Conservation (phyloP, 2,113 vertebrate genomes). For the Sander lucioperca region DNA sequence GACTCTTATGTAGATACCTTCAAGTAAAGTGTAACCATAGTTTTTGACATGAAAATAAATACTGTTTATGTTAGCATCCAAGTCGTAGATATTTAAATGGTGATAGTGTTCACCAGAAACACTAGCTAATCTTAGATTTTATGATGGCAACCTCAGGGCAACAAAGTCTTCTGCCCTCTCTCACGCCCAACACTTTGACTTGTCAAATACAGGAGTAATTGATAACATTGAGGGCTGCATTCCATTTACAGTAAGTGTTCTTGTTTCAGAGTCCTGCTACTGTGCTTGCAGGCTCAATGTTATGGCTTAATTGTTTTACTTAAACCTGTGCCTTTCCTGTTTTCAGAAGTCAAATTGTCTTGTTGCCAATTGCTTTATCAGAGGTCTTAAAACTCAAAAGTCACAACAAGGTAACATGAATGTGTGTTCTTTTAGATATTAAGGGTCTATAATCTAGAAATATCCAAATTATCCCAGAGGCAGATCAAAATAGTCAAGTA, state of each 20-base stretch:
- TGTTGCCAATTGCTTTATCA: neutral
- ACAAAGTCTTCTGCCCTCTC: slow-evolving; percentile 17
- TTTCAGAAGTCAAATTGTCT: neutral
- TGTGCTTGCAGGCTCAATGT: neutral
- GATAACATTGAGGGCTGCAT: slow-evolving; percentile 29
- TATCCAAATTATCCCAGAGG: neutral
- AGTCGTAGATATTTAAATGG: no score
- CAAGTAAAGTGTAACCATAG: no score
- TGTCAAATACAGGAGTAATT: slow-evolving; percentile 10
- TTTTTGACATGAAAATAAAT: neutral
- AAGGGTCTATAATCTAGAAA: neutral
- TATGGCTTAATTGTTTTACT: neutral
- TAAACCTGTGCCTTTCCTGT: neutral
- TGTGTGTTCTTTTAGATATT: neutral
- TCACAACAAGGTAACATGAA: neutral
- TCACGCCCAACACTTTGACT: slow-evolving; percentile 21
- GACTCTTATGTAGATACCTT: no score
- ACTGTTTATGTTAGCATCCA: neutral
- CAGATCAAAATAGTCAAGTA: neutral
- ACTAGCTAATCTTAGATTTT: no score
- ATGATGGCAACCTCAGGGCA: neutral
- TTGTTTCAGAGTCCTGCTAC: neutral
- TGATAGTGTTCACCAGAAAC: no score
- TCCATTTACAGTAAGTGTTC: slow-evolving; percentile 6
- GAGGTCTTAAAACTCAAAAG: neutral